Evolutionary conservation across 2,888 invertebrate species (phyloP).

Genomic region (Rhagophthalmus giganteus): DNA sequence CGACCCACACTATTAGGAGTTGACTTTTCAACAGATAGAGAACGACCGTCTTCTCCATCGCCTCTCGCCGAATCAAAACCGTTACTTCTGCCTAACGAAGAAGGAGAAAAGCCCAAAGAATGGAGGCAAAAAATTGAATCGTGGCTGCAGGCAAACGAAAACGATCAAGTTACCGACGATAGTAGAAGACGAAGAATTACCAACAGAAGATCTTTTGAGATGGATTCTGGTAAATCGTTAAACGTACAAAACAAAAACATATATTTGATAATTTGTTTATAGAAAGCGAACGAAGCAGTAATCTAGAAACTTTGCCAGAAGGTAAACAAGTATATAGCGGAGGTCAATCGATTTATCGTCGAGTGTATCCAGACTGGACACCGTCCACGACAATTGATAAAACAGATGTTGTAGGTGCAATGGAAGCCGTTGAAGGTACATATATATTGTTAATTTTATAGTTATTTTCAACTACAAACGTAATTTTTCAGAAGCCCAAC

Average conservation of each 20-base stretch:
- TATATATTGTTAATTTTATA: neutral
- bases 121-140: conserved; percentile 91
- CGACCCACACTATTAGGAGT: conserved; percentile 77
- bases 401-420: conserved; percentile 79
- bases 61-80: conserved; percentile 63
- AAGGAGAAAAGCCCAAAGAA: conserved; percentile 64
- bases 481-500: conserved; percentile 43
- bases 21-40: conserved; percentile 73
- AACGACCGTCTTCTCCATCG: conserved; percentile 70
- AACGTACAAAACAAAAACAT: no score
- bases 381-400: conserved; percentile 78
- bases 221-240: conserved; percentile 71
- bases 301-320: conserved; percentile 76
- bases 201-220: conserved; percentile 79
- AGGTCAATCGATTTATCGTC: conserved; percentile 59
- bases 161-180: conserved; percentile 73
- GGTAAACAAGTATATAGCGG: conserved; percentile 62
- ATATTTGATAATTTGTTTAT: conserved; percentile 18
- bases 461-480: no score
- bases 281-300: conserved; percentile 79
- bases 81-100: conserved; percentile 60
- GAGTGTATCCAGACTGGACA: conserved; percentile 78
- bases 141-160: conserved; percentile 87
- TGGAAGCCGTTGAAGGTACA: conserved; percentile 84
- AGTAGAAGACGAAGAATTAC: conserved; percentile 68